Evolutionary conservation across 2,888 invertebrate species (phyloP).

Genomic region (Emmelina monodactyla): DNA sequence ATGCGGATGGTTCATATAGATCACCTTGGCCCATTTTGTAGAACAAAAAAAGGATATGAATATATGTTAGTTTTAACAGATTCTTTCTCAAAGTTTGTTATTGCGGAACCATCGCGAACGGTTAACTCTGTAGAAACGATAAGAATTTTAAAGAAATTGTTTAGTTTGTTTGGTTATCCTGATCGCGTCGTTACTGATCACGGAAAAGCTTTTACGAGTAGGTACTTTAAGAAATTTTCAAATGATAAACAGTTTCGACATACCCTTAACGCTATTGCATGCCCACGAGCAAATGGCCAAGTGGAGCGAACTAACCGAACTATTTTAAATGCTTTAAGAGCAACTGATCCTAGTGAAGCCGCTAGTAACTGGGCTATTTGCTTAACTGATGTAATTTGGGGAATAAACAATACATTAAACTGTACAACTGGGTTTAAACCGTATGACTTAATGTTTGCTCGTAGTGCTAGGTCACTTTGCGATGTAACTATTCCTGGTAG

Average conservation of each 20-base stretch:
- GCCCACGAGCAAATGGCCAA: not conserved
- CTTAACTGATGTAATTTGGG: not conserved
- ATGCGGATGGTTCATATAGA: conserved; percentile 17
- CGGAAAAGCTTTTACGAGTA: not conserved
- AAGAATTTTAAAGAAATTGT: not conserved
- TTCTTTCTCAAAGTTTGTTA: not conserved
- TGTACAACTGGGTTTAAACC: not conserved
- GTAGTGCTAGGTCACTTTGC: too few relatives aligned
- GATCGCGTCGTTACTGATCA: not conserved
- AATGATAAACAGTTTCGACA: not conserved
- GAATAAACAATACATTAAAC: not conserved
- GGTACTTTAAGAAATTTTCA: not conserved
- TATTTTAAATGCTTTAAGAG: not conserved
- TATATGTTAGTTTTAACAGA: not conserved
- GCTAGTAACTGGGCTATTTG: not conserved
- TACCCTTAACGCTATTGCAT: not conserved
- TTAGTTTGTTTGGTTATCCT: not conserved
- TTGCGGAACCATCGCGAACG: not conserved
- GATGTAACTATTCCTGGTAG: not conserved
- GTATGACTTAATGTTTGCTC: too few relatives aligned
- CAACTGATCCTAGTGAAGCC: not conserved
- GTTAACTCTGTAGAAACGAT: not conserved
- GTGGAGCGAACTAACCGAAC: not conserved
- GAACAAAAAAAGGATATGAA: conserved; percentile 14
- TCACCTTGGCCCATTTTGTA: conserved; percentile 18